phyloP scores from a whole-genome alignment of 2,797 vertebrate genomes.

The Esox lucius region DNA sequence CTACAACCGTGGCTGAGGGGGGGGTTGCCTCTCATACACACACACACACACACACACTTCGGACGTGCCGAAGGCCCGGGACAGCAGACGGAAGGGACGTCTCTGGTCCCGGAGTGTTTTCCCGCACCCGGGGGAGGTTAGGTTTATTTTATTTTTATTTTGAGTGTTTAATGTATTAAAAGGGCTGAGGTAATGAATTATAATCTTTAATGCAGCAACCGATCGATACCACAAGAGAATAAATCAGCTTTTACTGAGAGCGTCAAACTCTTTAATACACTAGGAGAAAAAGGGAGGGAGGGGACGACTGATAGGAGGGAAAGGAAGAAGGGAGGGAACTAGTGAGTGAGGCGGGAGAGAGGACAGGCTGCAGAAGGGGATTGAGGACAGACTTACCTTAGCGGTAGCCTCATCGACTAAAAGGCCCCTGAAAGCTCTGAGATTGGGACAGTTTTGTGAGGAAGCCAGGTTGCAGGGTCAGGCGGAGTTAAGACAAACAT shows the following conservation, averaged over 20 bases:
- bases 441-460: constrained; percentile 70
- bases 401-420: constrained; percentile 74
- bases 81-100: constrained; percentile 39
- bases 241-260: constrained; percentile 88
- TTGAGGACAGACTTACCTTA: constrained; percentile 64
- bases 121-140: constrained; percentile 49
- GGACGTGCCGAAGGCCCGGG: constrained; percentile 35
- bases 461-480: constrained; percentile 58
- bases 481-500: constrained; percentile 13
- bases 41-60: constrained; percentile 22
- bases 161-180: constrained; percentile 87
- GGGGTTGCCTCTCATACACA: constrained; percentile 13
- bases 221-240: constrained; percentile 83
- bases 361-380: constrained; percentile 3
- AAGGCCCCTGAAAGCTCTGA: constrained; percentile 61
- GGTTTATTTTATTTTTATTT: constrained; percentile 82
- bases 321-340: constrained; percentile 41
- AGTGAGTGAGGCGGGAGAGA: constrained; percentile 7
- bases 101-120: constrained; percentile 61
- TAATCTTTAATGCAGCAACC: constrained; percentile 86
- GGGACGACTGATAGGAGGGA: constrained; percentile 41
- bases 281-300: constrained; percentile 61
- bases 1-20: neutral
- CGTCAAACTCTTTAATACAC: constrained; percentile 84
- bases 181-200: constrained; percentile 83